phyloP scores from a whole-genome alignment of 2,797 vertebrate species.

The Halcyon badia region DNA sequence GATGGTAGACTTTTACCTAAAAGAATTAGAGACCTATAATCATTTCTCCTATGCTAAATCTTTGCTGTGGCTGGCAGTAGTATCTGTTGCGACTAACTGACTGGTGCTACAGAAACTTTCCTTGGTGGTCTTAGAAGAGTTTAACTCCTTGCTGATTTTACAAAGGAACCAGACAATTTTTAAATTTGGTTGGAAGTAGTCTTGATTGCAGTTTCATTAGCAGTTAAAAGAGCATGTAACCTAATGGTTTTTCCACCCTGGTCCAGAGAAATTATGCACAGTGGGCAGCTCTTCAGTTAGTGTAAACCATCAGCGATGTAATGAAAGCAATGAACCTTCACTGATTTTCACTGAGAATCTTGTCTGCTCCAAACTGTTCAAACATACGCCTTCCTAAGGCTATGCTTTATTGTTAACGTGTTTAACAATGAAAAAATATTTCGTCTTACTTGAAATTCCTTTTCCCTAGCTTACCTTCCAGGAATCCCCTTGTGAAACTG shows the following conservation, averaged over 20 bases:
- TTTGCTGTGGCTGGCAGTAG: background rate
- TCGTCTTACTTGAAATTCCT: slow-evolving; percentile 4
- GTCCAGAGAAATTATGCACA: slow-evolving; percentile 62
- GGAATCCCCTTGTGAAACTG: background rate
- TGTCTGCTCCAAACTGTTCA: slow-evolving; percentile 27
- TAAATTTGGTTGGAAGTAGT: slow-evolving; percentile 18
- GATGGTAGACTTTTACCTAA: slow-evolving; percentile 29
- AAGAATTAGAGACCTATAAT: slow-evolving; percentile 41
- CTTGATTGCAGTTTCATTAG: slow-evolving; percentile 64
- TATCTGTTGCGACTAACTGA: background rate
- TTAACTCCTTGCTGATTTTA: slow-evolving; percentile 17
- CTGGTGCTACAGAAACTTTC: background rate
- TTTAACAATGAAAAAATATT: slow-evolving; percentile 31
- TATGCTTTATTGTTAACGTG: slow-evolving; percentile 32
- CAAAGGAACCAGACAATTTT: slow-evolving; percentile 24
- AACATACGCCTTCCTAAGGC: slow-evolving; percentile 33
- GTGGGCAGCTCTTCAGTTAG: slow-evolving; percentile 67
- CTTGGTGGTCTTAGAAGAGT: background rate
- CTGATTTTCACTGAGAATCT: slow-evolving; percentile 50
- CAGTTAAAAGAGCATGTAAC: slow-evolving; percentile 64
- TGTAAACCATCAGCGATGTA: background rate
- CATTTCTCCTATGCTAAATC: background rate
- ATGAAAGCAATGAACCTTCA: slow-evolving; percentile 66
- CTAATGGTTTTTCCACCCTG: slow-evolving; percentile 5
- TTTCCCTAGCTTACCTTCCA: background rate